Evolutionary conservation across 2,113 vertebrate genomes (phyloP), one percentile per base, ranked within the genome.

Genomic region (Xenopus tropicalis): DNA sequence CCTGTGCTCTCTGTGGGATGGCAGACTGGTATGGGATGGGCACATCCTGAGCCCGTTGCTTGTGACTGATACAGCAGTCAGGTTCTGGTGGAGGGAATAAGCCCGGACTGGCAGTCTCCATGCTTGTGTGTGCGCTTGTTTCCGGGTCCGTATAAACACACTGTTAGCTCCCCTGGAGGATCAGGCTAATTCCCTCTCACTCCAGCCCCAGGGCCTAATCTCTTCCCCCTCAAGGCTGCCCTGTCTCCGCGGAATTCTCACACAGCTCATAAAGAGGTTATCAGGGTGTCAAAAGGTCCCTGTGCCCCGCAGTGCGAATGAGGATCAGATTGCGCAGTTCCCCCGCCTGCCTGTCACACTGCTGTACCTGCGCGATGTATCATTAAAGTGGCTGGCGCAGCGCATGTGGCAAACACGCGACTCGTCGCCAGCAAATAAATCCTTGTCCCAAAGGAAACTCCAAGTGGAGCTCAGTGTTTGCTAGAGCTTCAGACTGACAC

Each of bases 71-170:
- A 37, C 29, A 37, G 2, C 29, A 37, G n/a, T n/a, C n/a, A n/a
- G 29, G 6, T 37, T 16, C 11, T 52, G 48, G 48, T 11, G 48
- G 48, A 19, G 48, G 43, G 78, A 74, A 65, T 80, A 65, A 37
- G 29, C 6, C 29, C 29, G 29, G 29, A 1, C 29, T 37, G 29
- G 10, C 29, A 37, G 29, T 70, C 74, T 70, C 72, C 48, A 81
- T 80, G 79, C 83, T 69, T 67, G 61, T 29, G 70, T 29, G 70
- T 80, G 58, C 73, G 80, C 65, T 79, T 79, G 85, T 88, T 86
- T 88, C 88, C 88, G 86, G 86, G 87, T 89, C 81, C 78, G 79
- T 82, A 83, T 80, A 85, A 89, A 87, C 86, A 86, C 51, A 19
- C n/a, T 4, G 3, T 59, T 51, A 61, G 66, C 24, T 77, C 73